These are phyloP conservation scores for Rostratula benghalensis DNA, from an alignment of 2,113 vertebrate genomes.

Conservation along the genomic window DNA sequence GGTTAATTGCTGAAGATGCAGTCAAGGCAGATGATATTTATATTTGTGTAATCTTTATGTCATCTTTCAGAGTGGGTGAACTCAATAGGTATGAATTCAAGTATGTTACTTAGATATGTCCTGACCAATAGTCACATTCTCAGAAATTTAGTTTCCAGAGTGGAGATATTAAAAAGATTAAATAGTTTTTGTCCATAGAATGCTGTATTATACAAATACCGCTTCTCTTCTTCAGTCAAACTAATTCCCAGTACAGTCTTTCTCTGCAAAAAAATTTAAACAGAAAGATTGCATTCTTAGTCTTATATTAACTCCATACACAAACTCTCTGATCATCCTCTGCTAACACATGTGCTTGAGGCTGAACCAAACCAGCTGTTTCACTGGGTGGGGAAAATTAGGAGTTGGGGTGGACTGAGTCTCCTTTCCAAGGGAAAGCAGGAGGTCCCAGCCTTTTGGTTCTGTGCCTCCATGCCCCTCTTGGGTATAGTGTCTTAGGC, in stretches of 20 bases:
- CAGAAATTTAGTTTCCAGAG: background rate
- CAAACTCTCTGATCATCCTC: background rate
- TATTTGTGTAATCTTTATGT: background rate
- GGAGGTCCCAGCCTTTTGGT: background rate
- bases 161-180: background rate
- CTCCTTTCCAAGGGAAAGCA: background rate
- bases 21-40: background rate
- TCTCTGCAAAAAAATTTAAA: background rate
- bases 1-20: background rate
- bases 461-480: background rate
- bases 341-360: fast-evolving
- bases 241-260: background rate
- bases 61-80: background rate
- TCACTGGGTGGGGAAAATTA: background rate
- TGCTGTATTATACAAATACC: background rate
- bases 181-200: background rate
- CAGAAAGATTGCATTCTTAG: background rate
- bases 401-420: background rate
- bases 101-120: background rate
- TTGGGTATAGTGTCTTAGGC: background rate
- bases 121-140: background rate
- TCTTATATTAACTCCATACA: background rate
- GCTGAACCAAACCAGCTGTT: background rate
- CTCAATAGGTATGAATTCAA: background rate
- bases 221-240: background rate